A percentile compares a stretch with the other conserved stretches of the same genome.
Evolutionary conservation across 2,113 vertebrate genomes (phyloP).

Genomic region (Heterochromis multidens): DNA sequence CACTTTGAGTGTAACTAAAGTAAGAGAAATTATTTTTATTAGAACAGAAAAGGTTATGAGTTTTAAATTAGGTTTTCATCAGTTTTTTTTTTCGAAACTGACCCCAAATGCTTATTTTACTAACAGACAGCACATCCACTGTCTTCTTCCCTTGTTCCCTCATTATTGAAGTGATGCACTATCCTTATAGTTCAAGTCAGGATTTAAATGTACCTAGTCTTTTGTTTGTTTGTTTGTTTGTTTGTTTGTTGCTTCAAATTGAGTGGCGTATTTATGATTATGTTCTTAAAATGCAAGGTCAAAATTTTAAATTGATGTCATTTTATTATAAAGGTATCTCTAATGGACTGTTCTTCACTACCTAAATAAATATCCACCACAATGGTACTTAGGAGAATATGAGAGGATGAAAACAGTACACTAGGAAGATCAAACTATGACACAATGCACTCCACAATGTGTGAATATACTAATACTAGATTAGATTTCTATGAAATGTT

Average conservation of each 20-base stretch:
- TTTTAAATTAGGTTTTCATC: neutral
- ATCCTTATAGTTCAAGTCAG: too few relatives aligned
- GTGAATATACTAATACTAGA: too few relatives aligned
- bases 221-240: too few relatives aligned
- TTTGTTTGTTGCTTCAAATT: neutral
- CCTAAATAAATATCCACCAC: neutral
- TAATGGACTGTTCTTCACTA: neutral
- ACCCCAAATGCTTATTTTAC: neutral
- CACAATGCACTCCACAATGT: too few relatives aligned
- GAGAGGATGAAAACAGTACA: neutral
- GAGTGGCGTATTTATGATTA: neutral
- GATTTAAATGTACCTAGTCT: too few relatives aligned
- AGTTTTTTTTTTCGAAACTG: neutral
- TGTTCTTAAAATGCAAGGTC: neutral
- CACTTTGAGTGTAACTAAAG: neutral
- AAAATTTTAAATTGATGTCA: neutral
- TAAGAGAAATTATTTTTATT: neutral
- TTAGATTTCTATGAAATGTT: too few relatives aligned
- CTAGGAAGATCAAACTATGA: neutral
- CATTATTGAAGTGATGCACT: too few relatives aligned
- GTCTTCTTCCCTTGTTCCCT: too few relatives aligned
- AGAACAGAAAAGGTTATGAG: rapidly evolving
- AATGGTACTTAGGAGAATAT: rapidly evolving
- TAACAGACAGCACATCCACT: too few relatives aligned
- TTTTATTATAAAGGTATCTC: neutral